phyloP scores from a whole-genome alignment of 2,797 vertebrate species.

The Podarcis siculus region DNA sequence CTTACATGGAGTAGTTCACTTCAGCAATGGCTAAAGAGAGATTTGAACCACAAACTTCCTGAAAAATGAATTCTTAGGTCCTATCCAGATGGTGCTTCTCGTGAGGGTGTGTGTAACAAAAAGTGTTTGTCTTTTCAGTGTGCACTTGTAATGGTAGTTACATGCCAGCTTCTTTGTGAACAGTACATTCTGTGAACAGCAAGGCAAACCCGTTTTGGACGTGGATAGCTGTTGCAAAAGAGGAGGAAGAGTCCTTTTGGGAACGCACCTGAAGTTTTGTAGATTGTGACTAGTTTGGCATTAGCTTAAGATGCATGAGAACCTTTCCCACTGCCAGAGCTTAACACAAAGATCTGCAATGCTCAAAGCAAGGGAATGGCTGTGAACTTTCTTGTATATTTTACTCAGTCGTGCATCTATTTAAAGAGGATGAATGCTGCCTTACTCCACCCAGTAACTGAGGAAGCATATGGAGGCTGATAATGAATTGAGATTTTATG shows the following conservation, averaged over 20 bases:
- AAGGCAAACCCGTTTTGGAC: neutral
- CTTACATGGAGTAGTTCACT: no score
- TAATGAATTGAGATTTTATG: conserved; percentile 57
- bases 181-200: neutral
- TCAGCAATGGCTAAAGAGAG: no score
- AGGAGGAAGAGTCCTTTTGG: neutral
- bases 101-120: no score
- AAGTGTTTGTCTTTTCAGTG: no score
- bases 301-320: neutral
- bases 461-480: conserved; percentile 56
- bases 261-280: neutral
- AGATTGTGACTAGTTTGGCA: neutral
- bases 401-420: conserved; percentile 23
- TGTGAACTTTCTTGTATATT: neutral
- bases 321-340: conserved; percentile 3
- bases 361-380: conserved; percentile 39
- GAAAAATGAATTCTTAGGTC: no score
- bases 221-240: neutral
- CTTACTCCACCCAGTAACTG: conserved; percentile 21
- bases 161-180: neutral
- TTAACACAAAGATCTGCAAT: neutral
- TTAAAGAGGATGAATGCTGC: conserved; percentile 43
- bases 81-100: no score
- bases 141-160: no score
- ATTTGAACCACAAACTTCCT: no score